Percentiles rank a stretch among this genome's conserved stretches.
phyloP scores from a whole-genome alignment of 1,140 invertebrate genomes.

The Drosophila pectinifera region DNA sequence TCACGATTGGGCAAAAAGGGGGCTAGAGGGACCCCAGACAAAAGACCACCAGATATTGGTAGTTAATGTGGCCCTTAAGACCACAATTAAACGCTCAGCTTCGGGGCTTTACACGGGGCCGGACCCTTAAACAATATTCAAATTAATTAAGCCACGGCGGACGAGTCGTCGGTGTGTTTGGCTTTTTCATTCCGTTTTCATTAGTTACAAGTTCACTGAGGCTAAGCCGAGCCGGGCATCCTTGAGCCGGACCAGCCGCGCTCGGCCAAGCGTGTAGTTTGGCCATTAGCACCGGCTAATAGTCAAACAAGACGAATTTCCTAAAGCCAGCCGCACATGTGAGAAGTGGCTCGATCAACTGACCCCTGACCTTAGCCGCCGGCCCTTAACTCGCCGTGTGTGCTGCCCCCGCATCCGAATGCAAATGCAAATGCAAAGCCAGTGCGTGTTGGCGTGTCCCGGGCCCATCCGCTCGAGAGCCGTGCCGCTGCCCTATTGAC shows the following conservation, averaged over 20 bases:
- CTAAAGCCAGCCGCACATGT: constrained; percentile 34
- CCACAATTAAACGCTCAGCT: constrained; percentile 17
- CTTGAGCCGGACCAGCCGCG: constrained; percentile 57
- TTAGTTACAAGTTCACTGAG: constrained; percentile 39
- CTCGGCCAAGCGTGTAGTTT: constrained; percentile 48
- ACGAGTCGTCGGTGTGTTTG: constrained; percentile 20
- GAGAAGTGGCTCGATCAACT: constrained; percentile 20
- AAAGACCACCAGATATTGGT: constrained; percentile 20
- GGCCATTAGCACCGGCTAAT: constrained; percentile 65
- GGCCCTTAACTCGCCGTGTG: constrained; percentile 39
- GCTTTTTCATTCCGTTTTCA: constrained; percentile 32
- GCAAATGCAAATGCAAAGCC: constrained; percentile 62
- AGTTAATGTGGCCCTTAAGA: constrained; percentile 32
- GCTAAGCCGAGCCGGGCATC: constrained; percentile 42
- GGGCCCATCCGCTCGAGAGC: constrained; percentile 8
- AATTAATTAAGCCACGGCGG: constrained; percentile 44
- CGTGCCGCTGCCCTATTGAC: constrained; percentile 61
- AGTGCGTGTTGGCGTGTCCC: constrained; percentile 62
- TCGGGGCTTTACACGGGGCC: constrained; percentile 4
- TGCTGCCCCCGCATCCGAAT: constrained; percentile 48
- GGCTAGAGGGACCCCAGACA: constrained; percentile 1
- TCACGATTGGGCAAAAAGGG: constrained; percentile 65
- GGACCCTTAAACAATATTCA: constrained; percentile 32
- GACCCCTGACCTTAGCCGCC: constrained; percentile 61
- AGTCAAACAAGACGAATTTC: constrained; percentile 52